Evolutionary conservation across 2,797 vertebrate genomes (phyloP).

Genomic region (Acridotheres tristis): DNA sequence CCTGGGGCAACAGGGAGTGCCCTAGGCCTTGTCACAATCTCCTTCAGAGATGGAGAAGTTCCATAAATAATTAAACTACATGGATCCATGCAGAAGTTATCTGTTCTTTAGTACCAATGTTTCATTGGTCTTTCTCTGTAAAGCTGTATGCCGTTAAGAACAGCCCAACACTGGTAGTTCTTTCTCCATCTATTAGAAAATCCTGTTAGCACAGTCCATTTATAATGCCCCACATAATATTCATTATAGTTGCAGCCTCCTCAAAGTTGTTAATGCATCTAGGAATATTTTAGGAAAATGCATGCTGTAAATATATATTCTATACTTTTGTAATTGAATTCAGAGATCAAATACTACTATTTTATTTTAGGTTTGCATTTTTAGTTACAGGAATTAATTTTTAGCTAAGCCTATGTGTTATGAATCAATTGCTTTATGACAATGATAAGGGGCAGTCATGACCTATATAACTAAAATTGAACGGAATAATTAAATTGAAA

Average conservation of each 20-base stretch:
- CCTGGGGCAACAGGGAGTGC: not conserved
- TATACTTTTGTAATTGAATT: not conserved
- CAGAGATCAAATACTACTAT: not conserved
- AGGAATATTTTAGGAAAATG: not conserved
- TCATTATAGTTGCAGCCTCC: not conserved
- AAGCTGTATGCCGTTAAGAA: not conserved
- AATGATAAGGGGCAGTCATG: not conserved
- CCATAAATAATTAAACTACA: not conserved
- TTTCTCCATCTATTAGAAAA: not conserved
- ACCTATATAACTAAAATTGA: conserved; percentile 21
- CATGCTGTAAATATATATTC: not conserved
- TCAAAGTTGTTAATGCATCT: not conserved
- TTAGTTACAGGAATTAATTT: not conserved
- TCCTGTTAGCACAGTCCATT: not conserved
- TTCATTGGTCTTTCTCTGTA: not conserved
- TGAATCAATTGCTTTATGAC: not conserved
- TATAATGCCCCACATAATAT: not conserved
- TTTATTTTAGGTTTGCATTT: not conserved
- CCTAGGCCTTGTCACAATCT: not conserved
- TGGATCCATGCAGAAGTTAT: accelerated
- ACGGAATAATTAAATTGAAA: conserved; percentile 24
- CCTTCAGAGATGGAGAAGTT: not conserved
- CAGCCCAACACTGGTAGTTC: not conserved
- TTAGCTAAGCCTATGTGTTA: not conserved
- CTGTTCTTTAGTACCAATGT: not conserved